Conservation (phyloP, 1,140 invertebrate species). For the Cyrtorhinus lividipennis region DNA sequence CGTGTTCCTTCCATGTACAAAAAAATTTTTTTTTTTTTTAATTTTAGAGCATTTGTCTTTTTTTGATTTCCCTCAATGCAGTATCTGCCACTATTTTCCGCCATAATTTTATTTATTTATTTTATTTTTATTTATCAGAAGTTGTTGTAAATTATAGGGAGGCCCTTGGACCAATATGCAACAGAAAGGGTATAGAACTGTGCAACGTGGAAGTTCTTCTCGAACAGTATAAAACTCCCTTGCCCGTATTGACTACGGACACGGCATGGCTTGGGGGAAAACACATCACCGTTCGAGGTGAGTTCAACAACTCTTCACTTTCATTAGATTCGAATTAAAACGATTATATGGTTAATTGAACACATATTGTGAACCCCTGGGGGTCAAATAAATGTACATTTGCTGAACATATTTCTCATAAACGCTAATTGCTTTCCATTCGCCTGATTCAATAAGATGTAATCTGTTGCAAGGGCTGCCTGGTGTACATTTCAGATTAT, state of each 20-base stretch:
- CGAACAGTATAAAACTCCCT: conserved; percentile 44
- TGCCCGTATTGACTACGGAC: conserved; percentile 42
- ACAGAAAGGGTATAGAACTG: conserved; percentile 43
- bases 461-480: too few species aligned
- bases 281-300: conserved; percentile 50
- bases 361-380: conserved; percentile 24
- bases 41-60: too few species aligned
- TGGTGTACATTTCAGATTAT: too few species aligned
- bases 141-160: conserved; percentile 30
- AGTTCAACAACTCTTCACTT: conserved; percentile 26
- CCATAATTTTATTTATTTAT: too few species aligned
- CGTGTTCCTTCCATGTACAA: too few species aligned
- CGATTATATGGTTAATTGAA: conserved; percentile 23
- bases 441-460: too few species aligned
- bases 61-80: too few species aligned
- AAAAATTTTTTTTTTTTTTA: too few species aligned
- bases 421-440: too few species aligned
- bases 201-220: conserved; percentile 46
- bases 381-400: conserved; percentile 29
- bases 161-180: conserved; percentile 39
- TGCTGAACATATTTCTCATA: conserved; percentile 28
- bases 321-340: too few species aligned
- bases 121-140: neutral
- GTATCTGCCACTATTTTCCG: too few species aligned
- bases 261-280: conserved; percentile 51